Conservation (phyloP, 2,113 vertebrate species). For the Elaphurus davidianus region DNA sequence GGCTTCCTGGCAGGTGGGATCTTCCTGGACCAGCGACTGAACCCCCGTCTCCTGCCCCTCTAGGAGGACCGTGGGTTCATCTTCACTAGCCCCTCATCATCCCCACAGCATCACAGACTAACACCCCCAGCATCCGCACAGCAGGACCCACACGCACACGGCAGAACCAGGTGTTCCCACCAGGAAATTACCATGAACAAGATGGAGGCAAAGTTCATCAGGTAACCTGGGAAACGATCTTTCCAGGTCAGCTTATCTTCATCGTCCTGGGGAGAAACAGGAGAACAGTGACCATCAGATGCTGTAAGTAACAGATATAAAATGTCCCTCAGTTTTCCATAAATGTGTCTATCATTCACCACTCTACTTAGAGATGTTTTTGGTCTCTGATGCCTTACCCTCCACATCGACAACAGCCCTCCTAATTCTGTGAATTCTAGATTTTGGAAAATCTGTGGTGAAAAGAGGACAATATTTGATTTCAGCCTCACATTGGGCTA, state of each 20-base stretch:
- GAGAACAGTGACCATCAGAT: not conserved
- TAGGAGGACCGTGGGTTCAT: not conserved
- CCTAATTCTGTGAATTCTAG: not conserved
- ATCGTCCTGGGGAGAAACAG: constrained; percentile 78
- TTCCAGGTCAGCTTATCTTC: constrained; percentile 91
- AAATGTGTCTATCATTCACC: not conserved
- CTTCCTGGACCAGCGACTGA: not conserved
- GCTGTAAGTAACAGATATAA: not conserved
- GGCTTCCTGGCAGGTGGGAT: not conserved
- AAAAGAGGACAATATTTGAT: not conserved
- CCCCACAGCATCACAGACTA: not conserved
- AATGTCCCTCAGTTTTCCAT: not conserved
- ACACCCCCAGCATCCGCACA: not conserved
- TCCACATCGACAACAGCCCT: not conserved
- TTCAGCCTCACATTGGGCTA: not conserved
- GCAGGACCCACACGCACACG: not conserved
- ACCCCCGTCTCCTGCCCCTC: not conserved
- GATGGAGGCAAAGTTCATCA: constrained; percentile 92
- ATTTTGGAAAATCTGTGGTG: not conserved
- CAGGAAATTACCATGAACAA: constrained; percentile 90
- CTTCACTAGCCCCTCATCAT: not conserved
- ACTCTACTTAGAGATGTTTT: not conserved
- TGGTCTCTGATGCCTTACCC: not conserved
- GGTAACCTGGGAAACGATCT: constrained; percentile 92
- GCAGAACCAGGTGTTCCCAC: not conserved